Percentiles rank a stretch among this genome's conserved stretches.
Conservation (phyloP, 2,888 invertebrate genomes). For the Temnothorax rugatulus region DNA sequence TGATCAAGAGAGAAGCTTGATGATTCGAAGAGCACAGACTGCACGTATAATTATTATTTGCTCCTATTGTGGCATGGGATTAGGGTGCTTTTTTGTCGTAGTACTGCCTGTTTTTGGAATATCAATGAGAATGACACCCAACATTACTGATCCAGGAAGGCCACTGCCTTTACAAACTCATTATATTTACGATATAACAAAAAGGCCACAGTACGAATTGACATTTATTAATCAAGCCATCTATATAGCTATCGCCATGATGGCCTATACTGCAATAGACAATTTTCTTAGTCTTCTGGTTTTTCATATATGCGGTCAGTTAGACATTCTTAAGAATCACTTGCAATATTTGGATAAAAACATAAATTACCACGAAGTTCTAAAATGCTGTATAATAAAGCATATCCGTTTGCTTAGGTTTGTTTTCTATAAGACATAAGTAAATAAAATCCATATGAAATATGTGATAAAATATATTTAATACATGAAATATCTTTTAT, state of each 20-base stretch:
- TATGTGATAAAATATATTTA: too few relatives aligned
- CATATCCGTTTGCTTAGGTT: constrained; percentile 23
- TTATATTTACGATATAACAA: constrained; percentile 37
- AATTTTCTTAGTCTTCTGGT: constrained; percentile 24
- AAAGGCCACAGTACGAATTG: neutral
- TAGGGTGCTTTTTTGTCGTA: too few relatives aligned
- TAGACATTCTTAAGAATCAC: constrained; percentile 21
- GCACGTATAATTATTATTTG: too few relatives aligned
- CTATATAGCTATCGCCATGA: neutral
- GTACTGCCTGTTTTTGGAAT: too few relatives aligned
- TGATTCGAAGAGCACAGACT: constrained; percentile 33
- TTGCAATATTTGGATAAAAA: constrained; percentile 1
- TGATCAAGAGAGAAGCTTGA: constrained; percentile 19
- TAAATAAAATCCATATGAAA: too few relatives aligned
- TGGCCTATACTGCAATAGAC: constrained; percentile 8
- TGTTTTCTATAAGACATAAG: neutral
- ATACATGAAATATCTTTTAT: too few relatives aligned
- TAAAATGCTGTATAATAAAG: neutral
- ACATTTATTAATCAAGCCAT: constrained; percentile 4
- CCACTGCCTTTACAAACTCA: constrained; percentile 2
- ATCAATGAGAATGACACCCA: too few relatives aligned
- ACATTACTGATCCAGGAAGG: neutral
- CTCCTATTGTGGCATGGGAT: too few relatives aligned
- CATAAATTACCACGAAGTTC: neutral
- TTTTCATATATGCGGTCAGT: constrained; percentile 39